Conservation (phyloP, 2,888 invertebrate species). For the Cheilosia impressa region DNA sequence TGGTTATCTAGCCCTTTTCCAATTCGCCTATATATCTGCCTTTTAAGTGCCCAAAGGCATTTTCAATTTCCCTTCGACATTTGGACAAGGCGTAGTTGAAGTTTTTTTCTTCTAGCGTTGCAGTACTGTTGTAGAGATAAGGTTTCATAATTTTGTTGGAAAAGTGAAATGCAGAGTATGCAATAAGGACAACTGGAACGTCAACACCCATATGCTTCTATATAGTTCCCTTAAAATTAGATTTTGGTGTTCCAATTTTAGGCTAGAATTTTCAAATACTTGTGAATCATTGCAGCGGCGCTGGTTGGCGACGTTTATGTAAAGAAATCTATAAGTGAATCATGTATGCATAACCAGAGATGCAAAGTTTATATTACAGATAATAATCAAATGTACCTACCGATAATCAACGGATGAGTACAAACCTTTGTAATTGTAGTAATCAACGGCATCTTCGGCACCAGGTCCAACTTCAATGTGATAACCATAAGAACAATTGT, state of each 20-base stretch:
- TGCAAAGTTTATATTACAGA: neutral
- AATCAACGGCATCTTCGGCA: too few relatives aligned
- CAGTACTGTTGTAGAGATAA: too few relatives aligned
- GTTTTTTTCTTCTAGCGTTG: conserved; percentile 4
- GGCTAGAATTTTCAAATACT: conserved; percentile 8
- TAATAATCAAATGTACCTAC: too few relatives aligned
- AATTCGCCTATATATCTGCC: neutral
- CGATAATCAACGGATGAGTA: too few relatives aligned
- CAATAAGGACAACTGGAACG: conserved; percentile 11
- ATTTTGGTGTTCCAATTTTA: too few relatives aligned
- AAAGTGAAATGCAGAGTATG: neutral
- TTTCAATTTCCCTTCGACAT: neutral
- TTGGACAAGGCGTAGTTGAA: conserved; percentile 6
- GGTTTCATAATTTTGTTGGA: conserved; percentile 4
- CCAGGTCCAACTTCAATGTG: too few relatives aligned
- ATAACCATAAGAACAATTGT: neutral
- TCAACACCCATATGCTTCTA: neutral
- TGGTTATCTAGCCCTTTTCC: conserved; percentile 12
- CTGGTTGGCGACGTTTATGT: conserved; percentile 16
- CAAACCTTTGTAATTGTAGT: too few relatives aligned
- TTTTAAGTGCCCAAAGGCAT: neutral
- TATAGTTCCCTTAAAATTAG: neutral
- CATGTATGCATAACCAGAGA: neutral
- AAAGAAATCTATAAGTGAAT: conserved; percentile 22
- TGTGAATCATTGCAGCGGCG: too few relatives aligned